Percentiles rank a stretch among this genome's conserved stretches.
These are phyloP conservation scores for Melanotaenia trifasciata DNA, from an alignment of 2,797 vertebrate species.

Conservation along the genomic window DNA sequence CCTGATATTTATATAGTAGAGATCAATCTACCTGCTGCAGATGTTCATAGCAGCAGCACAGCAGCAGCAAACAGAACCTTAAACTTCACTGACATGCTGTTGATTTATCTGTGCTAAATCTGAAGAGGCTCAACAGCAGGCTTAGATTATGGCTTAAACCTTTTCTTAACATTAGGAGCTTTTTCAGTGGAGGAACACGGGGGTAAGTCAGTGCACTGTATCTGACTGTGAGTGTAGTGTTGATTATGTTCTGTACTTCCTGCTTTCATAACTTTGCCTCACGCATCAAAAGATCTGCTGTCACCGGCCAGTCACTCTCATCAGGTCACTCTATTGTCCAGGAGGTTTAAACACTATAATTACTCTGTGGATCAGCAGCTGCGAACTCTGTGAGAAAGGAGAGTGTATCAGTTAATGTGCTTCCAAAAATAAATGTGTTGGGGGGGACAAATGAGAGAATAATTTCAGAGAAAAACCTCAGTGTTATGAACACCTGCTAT, in stretches of 20 bases:
- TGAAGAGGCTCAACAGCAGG: neutral
- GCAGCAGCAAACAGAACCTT: neutral
- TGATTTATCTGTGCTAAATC: neutral
- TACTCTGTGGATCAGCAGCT: constrained; percentile 33
- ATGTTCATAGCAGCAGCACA: no score
- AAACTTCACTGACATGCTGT: neutral
- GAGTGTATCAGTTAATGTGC: neutral
- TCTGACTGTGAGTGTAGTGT: constrained; percentile 58
- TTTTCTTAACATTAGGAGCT: constrained; percentile 2
- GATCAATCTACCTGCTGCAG: no score
- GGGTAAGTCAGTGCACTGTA: constrained; percentile 51
- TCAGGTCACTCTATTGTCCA: constrained; percentile 27
- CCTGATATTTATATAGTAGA: no score
- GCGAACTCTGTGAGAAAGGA: constrained; percentile 38
- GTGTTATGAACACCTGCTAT: neutral
- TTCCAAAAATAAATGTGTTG: neutral
- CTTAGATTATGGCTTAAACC: neutral
- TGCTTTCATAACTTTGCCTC: constrained; percentile 80
- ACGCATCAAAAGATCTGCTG: constrained; percentile 70
- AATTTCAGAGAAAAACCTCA: neutral
- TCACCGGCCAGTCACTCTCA: constrained; percentile 53
- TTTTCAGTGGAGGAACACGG: constrained; percentile 27
- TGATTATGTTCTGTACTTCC: constrained; percentile 74
- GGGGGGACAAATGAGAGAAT: neutral
- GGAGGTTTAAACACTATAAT: constrained; percentile 52